These are phyloP conservation scores for Umimayanthus chanpuru DNA, from an alignment of 92 coral and sea anemone genomes.

Conservation along the genomic window DNA sequence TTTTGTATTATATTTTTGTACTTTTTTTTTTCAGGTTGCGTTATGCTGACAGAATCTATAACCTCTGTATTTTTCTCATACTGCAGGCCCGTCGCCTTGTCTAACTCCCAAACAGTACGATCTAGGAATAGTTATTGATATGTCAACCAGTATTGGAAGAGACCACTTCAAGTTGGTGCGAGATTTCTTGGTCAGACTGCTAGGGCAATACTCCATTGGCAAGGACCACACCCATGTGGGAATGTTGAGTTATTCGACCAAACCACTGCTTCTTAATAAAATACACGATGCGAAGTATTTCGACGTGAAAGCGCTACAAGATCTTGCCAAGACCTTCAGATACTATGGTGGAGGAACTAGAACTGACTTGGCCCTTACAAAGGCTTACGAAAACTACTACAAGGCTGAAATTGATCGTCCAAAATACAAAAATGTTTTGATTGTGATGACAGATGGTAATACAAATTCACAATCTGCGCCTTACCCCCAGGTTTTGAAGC, in stretches of 20 bases:
- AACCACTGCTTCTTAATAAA: not conserved
- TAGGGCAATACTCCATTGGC: not conserved
- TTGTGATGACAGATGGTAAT: slow-evolving; percentile 38
- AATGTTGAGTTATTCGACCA: slow-evolving; percentile 22
- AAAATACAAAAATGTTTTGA: not conserved
- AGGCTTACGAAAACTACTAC: slow-evolving; percentile 49
- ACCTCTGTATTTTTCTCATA: too few relatives aligned
- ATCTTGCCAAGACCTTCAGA: slow-evolving; percentile 29
- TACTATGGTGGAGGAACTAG: slow-evolving; percentile 56
- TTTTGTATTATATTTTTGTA: too few relatives aligned
- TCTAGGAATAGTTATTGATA: slow-evolving; percentile 5
- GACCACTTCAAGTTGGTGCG: slow-evolving; percentile 14
- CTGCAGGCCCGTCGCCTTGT: slow-evolving; percentile 5
- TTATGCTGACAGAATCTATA: too few relatives aligned
- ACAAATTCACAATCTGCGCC: not conserved
- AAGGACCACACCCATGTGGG: slow-evolving; percentile 8
- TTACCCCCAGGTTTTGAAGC: slow-evolving; percentile 8
- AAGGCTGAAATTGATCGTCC: not conserved
- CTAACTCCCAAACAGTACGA: not conserved
- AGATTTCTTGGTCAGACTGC: not conserved
- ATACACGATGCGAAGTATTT: slow-evolving; percentile 6
- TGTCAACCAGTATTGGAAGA: slow-evolving; percentile 35
- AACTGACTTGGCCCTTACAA: slow-evolving; percentile 61
- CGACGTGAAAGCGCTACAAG: slow-evolving; percentile 32
- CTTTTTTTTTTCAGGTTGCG: too few relatives aligned